These are phyloP conservation scores for Dione juno DNA, from an alignment of 2,888 invertebrate species.

Conservation along the genomic window DNA sequence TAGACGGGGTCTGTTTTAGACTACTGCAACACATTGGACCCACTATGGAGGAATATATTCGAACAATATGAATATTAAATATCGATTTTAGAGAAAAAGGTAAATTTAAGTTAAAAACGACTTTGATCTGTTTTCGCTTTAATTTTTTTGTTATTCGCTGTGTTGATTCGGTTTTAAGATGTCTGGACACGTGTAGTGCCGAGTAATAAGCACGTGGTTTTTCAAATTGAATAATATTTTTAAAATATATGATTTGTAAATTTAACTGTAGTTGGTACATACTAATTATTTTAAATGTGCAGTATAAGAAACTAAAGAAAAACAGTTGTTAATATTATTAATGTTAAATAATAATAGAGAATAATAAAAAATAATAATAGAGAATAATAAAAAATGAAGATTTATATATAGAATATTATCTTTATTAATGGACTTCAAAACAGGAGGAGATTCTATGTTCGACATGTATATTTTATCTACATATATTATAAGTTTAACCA, in stretches of 20 bases:
- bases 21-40: constrained; percentile 45
- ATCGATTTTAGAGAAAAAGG: not conserved
- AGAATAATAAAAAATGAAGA: no score
- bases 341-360: no score
- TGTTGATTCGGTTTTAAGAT: not conserved
- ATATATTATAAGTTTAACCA: no score
- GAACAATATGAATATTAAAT: constrained; percentile 5
- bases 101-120: not conserved
- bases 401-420: no score
- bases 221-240: not conserved
- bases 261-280: not conserved
- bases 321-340: no score
- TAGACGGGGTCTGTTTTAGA: constrained; percentile 63
- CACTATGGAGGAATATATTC: constrained; percentile 28
- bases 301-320: no score
- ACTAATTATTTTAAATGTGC: no score
- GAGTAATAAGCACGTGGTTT: not conserved
- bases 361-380: no score
- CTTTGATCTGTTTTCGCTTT: not conserved
- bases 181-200: not conserved
- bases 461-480: no score
- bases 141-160: not conserved
- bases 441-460: no score
- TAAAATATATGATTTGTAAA: not conserved
- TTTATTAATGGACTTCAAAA: no score